Base-by-base conservation (phyloP, 2,888 invertebrate genomes). In the Piscicola geometra region DNA sequence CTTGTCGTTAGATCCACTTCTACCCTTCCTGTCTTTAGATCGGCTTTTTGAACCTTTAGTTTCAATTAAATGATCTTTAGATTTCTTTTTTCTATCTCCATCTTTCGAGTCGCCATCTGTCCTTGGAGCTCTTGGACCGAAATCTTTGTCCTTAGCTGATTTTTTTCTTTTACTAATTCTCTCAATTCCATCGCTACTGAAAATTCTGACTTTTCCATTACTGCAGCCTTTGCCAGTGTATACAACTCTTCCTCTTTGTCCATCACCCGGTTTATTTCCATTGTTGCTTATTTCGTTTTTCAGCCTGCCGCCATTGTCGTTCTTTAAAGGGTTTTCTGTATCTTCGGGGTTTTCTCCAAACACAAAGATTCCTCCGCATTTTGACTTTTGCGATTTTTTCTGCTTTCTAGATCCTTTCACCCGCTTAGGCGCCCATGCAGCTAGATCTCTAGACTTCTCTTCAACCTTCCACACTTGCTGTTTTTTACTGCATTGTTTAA, bases 121-220 rank as follows among this genome's bases (percentile, higher is more conserved):
- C n/a, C n/a, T n/a, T n/a, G n/a, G n/a, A n/a, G n/a, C n/a, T n/a
- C n/a, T n/a, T n/a, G n/a, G n/a, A n/a, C n/a, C n/a, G n/a, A n/a
- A n/a, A n/a, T n/a, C n/a, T n/a, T n/a, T n/a, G n/a, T n/a, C n/a
- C n/a, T n/a, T n/a, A n/a, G n/a, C n/a, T n/a, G n/a, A n/a, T n/a
- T n/a, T n/a, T n/a, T n/a, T n/a, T n/a, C n/a, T n/a, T n/a, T n/a
- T n/a, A n/a, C n/a, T n/a, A n/a, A n/a, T n/a, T 25, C 71, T 50
- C 71, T 41, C 18, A n/a, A n/a, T 72, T 25, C 52, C 33, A 50
- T 71, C 71, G 9, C n/a, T 50, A 28, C 28, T 71, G 32, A 41
- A 56, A 3, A 25, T 5, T n/a, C n/a, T 56, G 60, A 56, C 60
- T 56, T n/a, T 56, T 56, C 60, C 60, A 5, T 25, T 5, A n/a